These are phyloP conservation scores for Lutra lutra DNA, from an alignment of 2,797 vertebrate genomes.

Conservation along the genomic window DNA sequence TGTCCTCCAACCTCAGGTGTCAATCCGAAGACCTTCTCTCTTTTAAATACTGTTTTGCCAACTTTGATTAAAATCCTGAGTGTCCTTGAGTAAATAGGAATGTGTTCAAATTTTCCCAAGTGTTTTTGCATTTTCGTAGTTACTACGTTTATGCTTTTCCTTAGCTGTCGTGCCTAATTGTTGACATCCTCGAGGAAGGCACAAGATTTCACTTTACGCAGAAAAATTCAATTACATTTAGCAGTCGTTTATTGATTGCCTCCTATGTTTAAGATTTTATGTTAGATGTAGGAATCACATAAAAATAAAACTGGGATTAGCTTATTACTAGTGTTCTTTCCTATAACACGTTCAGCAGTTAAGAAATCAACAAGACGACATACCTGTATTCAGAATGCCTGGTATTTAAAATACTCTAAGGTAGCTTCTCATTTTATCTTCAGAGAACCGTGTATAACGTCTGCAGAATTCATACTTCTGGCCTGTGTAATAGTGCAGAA, in stretches of 20 bases:
- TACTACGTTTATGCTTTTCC: background rate
- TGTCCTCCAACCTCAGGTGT: background rate
- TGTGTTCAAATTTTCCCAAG: background rate
- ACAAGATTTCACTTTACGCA: background rate
- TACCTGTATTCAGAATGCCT: background rate
- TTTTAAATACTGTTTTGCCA: background rate
- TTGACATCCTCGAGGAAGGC: background rate
- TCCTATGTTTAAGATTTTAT: background rate
- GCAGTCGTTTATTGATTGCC: background rate
- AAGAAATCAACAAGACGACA: background rate
- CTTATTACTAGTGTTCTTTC: background rate
- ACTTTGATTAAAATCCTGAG: background rate
- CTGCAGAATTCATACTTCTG: background rate
- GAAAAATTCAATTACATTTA: background rate
- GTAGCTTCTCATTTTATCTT: background rate
- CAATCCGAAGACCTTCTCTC: background rate
- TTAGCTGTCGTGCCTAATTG: background rate
- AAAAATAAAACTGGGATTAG: slow-evolving; percentile 27
- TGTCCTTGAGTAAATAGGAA: background rate
- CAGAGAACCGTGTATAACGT: background rate
- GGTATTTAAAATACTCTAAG: background rate
- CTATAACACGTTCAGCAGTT: background rate
- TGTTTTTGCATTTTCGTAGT: slow-evolving; percentile 16
- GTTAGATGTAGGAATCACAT: background rate
- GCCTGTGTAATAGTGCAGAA: background rate